These are phyloP conservation scores for Coptodon rendalli DNA, from an alignment of 2,113 vertebrate species.

Conservation along the genomic window DNA sequence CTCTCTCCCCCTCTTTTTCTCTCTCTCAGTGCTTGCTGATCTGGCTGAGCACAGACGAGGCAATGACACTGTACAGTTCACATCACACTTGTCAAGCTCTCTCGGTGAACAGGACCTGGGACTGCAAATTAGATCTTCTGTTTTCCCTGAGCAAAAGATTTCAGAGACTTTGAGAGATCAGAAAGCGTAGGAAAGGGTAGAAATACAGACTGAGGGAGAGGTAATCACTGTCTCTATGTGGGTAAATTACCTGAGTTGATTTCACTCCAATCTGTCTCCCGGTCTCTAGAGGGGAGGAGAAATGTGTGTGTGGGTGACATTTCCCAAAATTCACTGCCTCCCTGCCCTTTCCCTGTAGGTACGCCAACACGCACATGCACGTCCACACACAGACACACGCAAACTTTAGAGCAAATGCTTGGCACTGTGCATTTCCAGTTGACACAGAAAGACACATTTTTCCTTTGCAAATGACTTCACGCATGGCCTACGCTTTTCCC, in stretches of 20 bases:
- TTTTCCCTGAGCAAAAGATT: neutral
- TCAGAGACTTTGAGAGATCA: neutral
- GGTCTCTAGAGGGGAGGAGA: slow-evolving; percentile 33
- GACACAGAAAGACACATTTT: slow-evolving; percentile 25
- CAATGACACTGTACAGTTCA: slow-evolving; percentile 37
- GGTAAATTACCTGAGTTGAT: slow-evolving; percentile 67
- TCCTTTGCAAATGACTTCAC: slow-evolving; percentile 48
- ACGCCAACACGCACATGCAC: neutral
- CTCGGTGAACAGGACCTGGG: neutral
- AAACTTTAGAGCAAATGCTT: neutral
- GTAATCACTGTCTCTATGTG: slow-evolving; percentile 57
- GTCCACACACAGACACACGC: neutral
- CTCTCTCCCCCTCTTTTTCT: slow-evolving; percentile 4
- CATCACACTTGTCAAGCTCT: slow-evolving; percentile 11
- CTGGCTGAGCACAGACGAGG: slow-evolving; percentile 21
- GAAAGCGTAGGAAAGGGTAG: neutral
- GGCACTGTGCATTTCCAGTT: neutral
- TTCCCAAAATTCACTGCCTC: slow-evolving; percentile 39
- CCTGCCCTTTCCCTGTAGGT: neutral
- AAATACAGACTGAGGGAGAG: neutral
- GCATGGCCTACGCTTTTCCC: slow-evolving; percentile 19
- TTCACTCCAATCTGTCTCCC: slow-evolving; percentile 64
- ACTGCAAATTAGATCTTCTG: slow-evolving; percentile 13
- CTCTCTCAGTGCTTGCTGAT: slow-evolving; percentile 17
- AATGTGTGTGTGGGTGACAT: slow-evolving; percentile 41